A percentile compares a stretch with the other conserved stretches of the same genome.
These are phyloP conservation scores for Molorchus minor DNA, from an alignment of 2,888 invertebrate species.

Conservation along the genomic window DNA sequence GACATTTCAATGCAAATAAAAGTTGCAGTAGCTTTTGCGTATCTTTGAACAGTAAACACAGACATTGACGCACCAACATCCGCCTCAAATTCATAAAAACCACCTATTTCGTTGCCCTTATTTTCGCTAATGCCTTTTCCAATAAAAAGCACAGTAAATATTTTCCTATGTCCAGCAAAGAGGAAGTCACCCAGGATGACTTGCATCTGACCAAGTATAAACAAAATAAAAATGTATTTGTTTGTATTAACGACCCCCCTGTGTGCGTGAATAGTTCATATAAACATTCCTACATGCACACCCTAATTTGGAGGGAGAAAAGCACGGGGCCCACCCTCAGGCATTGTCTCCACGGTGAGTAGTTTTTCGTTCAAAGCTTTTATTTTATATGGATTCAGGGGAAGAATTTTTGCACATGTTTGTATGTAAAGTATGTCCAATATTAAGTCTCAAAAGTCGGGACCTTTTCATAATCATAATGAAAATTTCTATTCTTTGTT, in stretches of 20 bases:
- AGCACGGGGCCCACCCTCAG: slow-evolving; percentile 9
- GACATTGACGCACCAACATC: no score
- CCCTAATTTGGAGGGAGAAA: slow-evolving; percentile 9
- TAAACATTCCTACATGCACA: slow-evolving; percentile 23
- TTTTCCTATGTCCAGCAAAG: slow-evolving; percentile 12
- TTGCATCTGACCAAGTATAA: slow-evolving; percentile 5
- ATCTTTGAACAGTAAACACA: no score
- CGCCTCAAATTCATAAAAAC: no score
- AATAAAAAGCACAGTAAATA: slow-evolving; percentile 20
- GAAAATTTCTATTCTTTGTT: no score
- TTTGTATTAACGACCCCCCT: slow-evolving; percentile 13
- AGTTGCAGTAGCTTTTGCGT: no score
- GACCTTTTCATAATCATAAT: no score
- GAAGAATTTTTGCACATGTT: slow-evolving; percentile 3
- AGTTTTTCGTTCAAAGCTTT: not conserved
- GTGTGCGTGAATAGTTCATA: slow-evolving; percentile 15
- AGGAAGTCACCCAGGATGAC: slow-evolving; percentile 1
- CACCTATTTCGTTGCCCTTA: no score
- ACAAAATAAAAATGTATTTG: slow-evolving; percentile 25
- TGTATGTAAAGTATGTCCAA: no score
- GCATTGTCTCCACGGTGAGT: slow-evolving; percentile 4
- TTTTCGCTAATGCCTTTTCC: slow-evolving; percentile 6
- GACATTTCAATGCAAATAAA: no score
- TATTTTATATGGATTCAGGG: not conserved
- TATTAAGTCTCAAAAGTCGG: no score